Evolutionary conservation across 2,888 invertebrate genomes (phyloP).

Genomic region (Camptogramma bilineatum): DNA sequence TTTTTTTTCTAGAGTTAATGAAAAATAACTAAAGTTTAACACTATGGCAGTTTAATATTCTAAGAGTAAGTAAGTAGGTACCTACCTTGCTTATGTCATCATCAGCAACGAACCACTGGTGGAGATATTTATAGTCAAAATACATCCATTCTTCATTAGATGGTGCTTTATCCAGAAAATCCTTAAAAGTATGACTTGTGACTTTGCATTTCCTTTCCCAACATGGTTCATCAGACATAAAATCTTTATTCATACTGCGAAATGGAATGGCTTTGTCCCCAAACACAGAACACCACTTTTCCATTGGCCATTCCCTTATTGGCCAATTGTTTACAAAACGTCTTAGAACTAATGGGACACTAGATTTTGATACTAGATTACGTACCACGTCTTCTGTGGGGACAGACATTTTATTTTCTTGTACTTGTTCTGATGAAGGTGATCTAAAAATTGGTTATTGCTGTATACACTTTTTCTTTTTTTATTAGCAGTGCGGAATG

Average conservation of each 20-base stretch:
- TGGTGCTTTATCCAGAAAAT: constrained; percentile 83
- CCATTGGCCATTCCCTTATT: constrained; percentile 85
- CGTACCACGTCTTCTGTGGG: constrained; percentile 62
- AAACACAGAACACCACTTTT: constrained; percentile 86
- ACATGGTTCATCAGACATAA: constrained; percentile 86
- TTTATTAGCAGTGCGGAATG: too few species aligned
- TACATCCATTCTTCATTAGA: constrained; percentile 89
- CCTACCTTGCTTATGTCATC: constrained; percentile 85
- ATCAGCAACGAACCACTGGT: constrained; percentile 87
- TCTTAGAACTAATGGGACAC: constrained; percentile 82
- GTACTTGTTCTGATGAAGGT: too few species aligned
- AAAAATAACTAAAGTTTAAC: too few species aligned
- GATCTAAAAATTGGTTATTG: not conserved
- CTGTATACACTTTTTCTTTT: not conserved
- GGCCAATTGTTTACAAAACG: constrained; percentile 84
- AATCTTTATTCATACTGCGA: constrained; percentile 74
- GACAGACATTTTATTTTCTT: constrained; percentile 53
- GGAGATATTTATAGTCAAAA: constrained; percentile 94
- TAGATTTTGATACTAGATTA: constrained; percentile 57
- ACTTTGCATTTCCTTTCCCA: constrained; percentile 91
- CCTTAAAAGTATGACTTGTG: constrained; percentile 85
- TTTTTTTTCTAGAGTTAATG: too few species aligned
- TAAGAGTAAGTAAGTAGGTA: not conserved
- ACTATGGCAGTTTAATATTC: not conserved
- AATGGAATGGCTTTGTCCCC: constrained; percentile 85